Evolutionary conservation across 2,113 vertebrate genomes (phyloP).

Genomic region (Engraulis encrasicolus): DNA sequence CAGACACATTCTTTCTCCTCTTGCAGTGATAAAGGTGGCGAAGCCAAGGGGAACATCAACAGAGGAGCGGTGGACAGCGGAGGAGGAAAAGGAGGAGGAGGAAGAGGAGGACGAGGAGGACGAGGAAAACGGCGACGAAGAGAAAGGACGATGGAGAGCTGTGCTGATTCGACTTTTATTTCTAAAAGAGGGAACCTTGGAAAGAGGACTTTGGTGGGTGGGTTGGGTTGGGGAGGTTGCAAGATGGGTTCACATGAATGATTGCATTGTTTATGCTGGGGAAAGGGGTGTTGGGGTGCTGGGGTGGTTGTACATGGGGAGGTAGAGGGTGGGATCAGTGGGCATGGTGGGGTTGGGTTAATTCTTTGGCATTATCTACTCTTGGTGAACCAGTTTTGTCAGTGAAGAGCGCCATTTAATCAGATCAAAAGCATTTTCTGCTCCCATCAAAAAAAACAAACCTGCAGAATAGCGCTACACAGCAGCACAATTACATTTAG

Average conservation of each 20-base stretch:
- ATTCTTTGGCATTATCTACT: constrained; percentile 40
- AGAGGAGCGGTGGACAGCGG: neutral
- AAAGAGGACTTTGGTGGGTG: constrained; percentile 1
- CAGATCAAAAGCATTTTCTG: constrained; percentile 12
- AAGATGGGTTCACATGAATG: constrained; percentile 35
- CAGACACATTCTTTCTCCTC: neutral
- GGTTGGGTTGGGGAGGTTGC: constrained; percentile 1
- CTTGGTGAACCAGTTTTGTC: constrained; percentile 20
- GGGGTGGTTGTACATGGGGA: neutral
- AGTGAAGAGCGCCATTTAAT: constrained; percentile 2
- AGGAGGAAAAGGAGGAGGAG: neutral
- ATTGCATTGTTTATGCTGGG: constrained; percentile 30
- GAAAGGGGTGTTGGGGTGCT: neutral
- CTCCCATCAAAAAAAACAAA: constrained; percentile 4
- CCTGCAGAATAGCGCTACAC: constrained; percentile 8
- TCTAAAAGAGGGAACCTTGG: neutral
- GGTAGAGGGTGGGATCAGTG: neutral
- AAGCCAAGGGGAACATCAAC: constrained; percentile 17
- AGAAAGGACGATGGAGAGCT: neutral
- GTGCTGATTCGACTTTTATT: constrained; percentile 1
- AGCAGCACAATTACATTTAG: neutral
- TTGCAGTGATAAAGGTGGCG: constrained; percentile 30
- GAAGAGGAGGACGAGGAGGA: neutral
- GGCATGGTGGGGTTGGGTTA: neutral
- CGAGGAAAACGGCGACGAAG: too few relatives aligned